Base-by-base conservation (phyloP, 1,140 invertebrate species). In the Anadara kagoshimensis region DNA sequence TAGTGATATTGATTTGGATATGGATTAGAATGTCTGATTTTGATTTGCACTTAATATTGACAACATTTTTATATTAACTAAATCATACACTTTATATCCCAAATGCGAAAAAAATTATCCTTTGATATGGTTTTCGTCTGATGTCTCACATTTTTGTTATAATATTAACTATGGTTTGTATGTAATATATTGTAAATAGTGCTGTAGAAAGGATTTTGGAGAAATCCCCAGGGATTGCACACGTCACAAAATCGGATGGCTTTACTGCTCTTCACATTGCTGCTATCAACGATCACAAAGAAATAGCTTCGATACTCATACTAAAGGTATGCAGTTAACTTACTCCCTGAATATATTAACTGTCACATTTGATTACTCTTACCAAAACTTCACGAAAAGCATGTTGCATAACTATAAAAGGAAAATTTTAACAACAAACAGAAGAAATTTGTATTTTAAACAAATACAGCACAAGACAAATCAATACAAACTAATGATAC, bases 241-340 rank as follows among this genome's bases (percentile, higher is more conserved):
- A 83, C 26, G 59, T 61, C 4, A 47, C 62, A 26, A 75, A 69
- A 68, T 16, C 18, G 1, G 79, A 79, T 24, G 78, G 76, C 20
- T 80, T 72, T 54, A 66, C 79, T 1, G 78, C 80, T 41, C 64
- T 83, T 16, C 82, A 83, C 51, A 80, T 83, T 47, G 80, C 78
- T 20, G 82, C 80, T 11, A 63, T 76, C 14, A 83, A 83, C 20
- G 78, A 83, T 53, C 80, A 81, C 58, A 44, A 72, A 44, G 78
- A 81, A 49, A 74, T 74, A 24, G 75, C 76, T 0, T 77, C 78
- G n/a, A 26, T 65, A 14, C 69, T 83, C 18, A 49, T 76, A 7
- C n/a, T 68, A 20, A 76, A 74, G 74, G 73, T 78, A 49, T 36
- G 16, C n/a, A 5, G 36, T n/a, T 43, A 45, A 58, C 43, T 12